These are phyloP conservation scores for Polypedilum vanderplanki DNA, from an alignment of 1,140 invertebrate species.

Conservation along the genomic window DNA sequence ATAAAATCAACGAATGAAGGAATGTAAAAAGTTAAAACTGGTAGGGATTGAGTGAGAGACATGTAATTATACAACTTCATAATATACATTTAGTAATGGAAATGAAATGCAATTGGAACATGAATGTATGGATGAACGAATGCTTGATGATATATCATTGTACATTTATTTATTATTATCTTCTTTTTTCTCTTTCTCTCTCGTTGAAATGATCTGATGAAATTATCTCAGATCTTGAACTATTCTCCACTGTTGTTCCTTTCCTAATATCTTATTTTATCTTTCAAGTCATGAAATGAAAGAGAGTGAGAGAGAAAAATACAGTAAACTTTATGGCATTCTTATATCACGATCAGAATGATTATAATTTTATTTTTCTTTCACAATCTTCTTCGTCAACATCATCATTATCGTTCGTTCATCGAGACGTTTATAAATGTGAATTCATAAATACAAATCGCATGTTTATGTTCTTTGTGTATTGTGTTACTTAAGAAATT, in stretches of 20 bases:
- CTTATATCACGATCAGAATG: not conserved
- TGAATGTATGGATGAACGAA: not conserved
- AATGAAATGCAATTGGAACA: conserved; percentile 18
- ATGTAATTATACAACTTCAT: conserved; percentile 14
- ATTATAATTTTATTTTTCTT: not conserved
- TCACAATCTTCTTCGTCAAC: not conserved
- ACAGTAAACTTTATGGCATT: not conserved
- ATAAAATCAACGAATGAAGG: not conserved
- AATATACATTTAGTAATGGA: conserved; percentile 1
- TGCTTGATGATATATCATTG: not conserved
- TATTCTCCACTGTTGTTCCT: not conserved
- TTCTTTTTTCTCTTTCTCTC: too few species aligned
- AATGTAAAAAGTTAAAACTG: not conserved
- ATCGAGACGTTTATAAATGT: not conserved
- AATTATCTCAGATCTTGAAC: not conserved
- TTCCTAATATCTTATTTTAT: not conserved
- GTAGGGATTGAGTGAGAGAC: not conserved
- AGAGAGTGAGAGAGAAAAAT: not conserved
- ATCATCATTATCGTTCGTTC: not conserved
- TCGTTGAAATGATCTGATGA: not conserved
- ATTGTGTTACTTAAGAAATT: not conserved
- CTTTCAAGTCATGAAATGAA: not conserved
- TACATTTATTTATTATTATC: not conserved
- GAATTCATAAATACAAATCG: not conserved
- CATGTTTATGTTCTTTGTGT: not conserved